These are phyloP conservation scores for Allobates femoralis DNA, from an alignment of 2,797 vertebrate species.

Conservation along the genomic window DNA sequence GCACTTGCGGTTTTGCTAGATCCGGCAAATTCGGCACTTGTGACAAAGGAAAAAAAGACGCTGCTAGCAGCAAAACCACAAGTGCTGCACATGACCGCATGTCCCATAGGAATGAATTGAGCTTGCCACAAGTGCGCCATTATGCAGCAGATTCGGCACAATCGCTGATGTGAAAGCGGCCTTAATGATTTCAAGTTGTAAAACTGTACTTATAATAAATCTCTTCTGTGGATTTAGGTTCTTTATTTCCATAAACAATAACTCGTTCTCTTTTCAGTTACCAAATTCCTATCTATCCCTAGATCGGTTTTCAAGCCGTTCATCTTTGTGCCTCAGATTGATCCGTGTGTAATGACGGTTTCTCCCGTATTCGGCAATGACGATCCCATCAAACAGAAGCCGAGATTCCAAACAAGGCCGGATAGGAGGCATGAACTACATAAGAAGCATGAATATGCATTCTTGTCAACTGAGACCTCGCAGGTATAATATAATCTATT, in stretches of 20 bases:
- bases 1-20: too few relatives aligned
- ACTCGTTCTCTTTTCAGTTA: neutral
- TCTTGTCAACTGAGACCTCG: constrained; percentile 68
- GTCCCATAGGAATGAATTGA: too few relatives aligned
- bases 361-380: constrained; percentile 87
- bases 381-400: constrained; percentile 87
- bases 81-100: too few relatives aligned
- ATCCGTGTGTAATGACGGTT: constrained; percentile 78
- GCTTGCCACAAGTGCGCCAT: too few relatives aligned
- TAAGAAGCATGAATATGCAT: constrained; percentile 83
- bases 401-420: constrained; percentile 87
- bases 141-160: too few relatives aligned
- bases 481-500: constrained; percentile 66
- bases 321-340: constrained; percentile 84
- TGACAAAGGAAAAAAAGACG: too few relatives aligned
- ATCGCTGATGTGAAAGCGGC: too few relatives aligned
- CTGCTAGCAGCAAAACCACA: too few relatives aligned
- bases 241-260: neutral
- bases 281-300: constrained; percentile 56
- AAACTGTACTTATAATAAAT: neutral
- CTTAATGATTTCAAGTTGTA: too few relatives aligned
- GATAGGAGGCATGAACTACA: constrained; percentile 91
- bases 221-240: neutral
- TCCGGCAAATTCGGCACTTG: too few relatives aligned
- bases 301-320: constrained; percentile 98